phyloP scores from a whole-genome alignment of 35 echinoderm and acorn worm genomes.

The Amphiura filiformis region DNA sequence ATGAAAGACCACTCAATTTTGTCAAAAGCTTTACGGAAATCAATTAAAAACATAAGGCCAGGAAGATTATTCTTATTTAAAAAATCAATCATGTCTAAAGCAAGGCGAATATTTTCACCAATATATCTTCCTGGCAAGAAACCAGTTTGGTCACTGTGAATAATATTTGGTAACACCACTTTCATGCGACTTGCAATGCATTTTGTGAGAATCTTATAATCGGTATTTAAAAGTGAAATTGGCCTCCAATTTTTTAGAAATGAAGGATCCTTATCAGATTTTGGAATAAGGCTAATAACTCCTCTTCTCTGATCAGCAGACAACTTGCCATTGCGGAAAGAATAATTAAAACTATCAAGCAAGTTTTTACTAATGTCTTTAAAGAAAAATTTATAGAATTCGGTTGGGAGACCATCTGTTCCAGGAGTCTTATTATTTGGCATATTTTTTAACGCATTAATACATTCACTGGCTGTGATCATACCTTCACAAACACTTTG shows the following conservation, averaged over 20 bases:
- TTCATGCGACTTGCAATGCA: slow-evolving; percentile 20
- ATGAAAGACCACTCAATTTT: neutral
- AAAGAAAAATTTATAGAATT: slow-evolving; percentile 62
- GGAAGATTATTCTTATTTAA: neutral
- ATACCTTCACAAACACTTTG: slow-evolving; percentile 26
- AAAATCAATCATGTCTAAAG: slow-evolving; percentile 23
- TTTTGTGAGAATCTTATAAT: slow-evolving; percentile 49
- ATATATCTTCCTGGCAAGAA: too few relatives aligned
- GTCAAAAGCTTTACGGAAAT: too few relatives aligned
- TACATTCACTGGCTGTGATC: slow-evolving; percentile 6
- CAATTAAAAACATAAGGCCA: too few relatives aligned
- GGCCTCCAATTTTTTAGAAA: slow-evolving; percentile 49
- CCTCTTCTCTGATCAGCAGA: slow-evolving; percentile 29
- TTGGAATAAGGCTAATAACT: slow-evolving; percentile 37
- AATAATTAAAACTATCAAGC: slow-evolving; percentile 33
- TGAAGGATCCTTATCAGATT: slow-evolving; percentile 11
- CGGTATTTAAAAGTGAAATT: slow-evolving; percentile 33
- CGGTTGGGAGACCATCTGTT: slow-evolving; percentile 36
- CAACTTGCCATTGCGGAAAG: neutral
- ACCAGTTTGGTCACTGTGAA: slow-evolving; percentile 42
- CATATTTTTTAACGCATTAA: slow-evolving; percentile 24
- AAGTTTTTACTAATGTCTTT: slow-evolving; percentile 24
- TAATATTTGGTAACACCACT: neutral
- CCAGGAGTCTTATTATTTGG: slow-evolving; percentile 46
- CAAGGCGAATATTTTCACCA: too few relatives aligned